phyloP scores from a whole-genome alignment of 2,797 vertebrate genomes.

The Smutsia gigantea region DNA sequence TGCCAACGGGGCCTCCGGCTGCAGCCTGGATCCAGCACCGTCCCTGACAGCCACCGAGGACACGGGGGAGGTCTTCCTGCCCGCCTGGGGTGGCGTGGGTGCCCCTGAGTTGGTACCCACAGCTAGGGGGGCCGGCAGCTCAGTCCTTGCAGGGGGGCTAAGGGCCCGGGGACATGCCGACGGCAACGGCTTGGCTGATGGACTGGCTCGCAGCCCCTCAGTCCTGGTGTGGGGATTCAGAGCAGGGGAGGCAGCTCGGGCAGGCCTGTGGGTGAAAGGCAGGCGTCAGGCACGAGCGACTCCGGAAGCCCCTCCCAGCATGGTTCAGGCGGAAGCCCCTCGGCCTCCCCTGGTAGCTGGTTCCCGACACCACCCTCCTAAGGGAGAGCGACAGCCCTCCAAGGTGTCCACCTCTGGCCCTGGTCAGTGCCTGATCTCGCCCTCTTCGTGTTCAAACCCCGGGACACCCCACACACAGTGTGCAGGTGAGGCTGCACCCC shows the following conservation, averaged over 20 bases:
- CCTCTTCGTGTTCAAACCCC: background rate
- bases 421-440: background rate
- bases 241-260: background rate
- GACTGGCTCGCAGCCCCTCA: conserved; percentile 48
- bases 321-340: background rate
- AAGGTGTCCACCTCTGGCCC: background rate
- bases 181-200: conserved; percentile 31
- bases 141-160: fast-evolving
- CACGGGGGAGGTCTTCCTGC: background rate
- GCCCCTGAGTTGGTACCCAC: fast-evolving
- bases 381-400: no score
- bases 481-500: fast-evolving
- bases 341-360: background rate
- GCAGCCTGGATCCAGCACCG: conserved; percentile 3
- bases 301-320: background rate
- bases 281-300: background rate
- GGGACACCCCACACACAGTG: fast-evolving
- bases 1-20: conserved; percentile 31
- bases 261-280: background rate
- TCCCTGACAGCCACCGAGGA: background rate
- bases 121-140: fast-evolving
- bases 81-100: background rate
- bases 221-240: conserved; percentile 75
- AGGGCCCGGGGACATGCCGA: conserved; percentile 60
- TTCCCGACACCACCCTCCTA: background rate